Evolutionary conservation across 1,140 invertebrate genomes (phyloP).

Genomic region (Lepidostoma basale): DNA sequence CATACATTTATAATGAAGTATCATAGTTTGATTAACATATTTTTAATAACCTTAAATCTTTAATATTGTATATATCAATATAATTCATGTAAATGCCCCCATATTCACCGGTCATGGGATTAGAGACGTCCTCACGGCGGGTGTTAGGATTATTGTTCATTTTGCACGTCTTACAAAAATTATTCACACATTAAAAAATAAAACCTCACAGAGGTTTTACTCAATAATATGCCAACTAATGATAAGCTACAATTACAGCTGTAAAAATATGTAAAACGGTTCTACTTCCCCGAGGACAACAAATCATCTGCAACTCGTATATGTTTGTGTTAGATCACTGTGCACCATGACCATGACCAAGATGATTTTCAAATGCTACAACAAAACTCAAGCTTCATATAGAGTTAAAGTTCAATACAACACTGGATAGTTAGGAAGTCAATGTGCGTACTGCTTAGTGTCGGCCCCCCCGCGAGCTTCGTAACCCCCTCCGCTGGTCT

Average conservation of each 20-base stretch:
- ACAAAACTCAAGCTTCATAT: slow-evolving; percentile 21
- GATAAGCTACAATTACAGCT: not conserved
- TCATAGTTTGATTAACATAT: slow-evolving; percentile 8
- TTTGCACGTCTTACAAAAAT: no score
- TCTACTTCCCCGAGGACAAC: no score
- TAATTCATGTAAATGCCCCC: slow-evolving; percentile 2
- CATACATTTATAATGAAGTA: not conserved
- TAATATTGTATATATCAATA: slow-evolving; percentile 13
- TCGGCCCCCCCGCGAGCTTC: slow-evolving; percentile 36
- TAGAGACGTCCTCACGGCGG: no score
- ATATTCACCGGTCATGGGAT: not conserved
- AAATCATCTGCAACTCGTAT: no score
- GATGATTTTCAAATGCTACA: slow-evolving; percentile 22
- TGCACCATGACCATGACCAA: slow-evolving; percentile 5
- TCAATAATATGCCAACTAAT: not conserved
- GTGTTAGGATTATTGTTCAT: no score
- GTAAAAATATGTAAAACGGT: no score
- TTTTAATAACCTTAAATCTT: slow-evolving; percentile 8
- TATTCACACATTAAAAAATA: no score
- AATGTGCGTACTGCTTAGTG: slow-evolving; percentile 38
- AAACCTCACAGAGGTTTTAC: slow-evolving; percentile 6
- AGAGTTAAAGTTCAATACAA: not conserved
- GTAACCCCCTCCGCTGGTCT: slow-evolving; percentile 21
- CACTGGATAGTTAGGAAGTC: slow-evolving; percentile 6
- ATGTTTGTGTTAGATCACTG: no score